phyloP scores from a whole-genome alignment of 2,888 invertebrate genomes.

The Ophion obscuratus region DNA sequence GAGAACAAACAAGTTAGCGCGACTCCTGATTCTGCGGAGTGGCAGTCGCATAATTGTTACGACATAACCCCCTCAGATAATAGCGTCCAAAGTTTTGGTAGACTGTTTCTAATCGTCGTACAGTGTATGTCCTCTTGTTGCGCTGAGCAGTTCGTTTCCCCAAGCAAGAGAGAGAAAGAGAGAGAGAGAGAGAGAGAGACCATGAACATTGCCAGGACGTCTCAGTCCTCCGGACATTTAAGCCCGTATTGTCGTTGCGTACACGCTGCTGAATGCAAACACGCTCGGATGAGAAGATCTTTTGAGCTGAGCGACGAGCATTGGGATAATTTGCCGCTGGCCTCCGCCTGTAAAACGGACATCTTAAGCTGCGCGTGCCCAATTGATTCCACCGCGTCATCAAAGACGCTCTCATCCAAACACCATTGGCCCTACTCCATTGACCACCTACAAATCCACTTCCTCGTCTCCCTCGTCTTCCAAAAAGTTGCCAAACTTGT shows the following conservation, averaged over 20 bases:
- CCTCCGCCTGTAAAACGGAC: neutral
- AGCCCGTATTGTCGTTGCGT: slow-evolving; percentile 83
- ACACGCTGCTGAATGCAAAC: slow-evolving; percentile 71
- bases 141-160: slow-evolving; percentile 78
- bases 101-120: slow-evolving; percentile 76
- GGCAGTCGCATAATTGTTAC: slow-evolving; percentile 83
- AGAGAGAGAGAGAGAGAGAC: slow-evolving; percentile 30
- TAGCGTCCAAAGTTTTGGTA: slow-evolving; percentile 83
- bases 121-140: slow-evolving; percentile 44
- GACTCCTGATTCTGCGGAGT: slow-evolving; percentile 81
- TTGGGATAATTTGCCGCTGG: neutral
- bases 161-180: slow-evolving; percentile 32
- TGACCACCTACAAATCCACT: neutral
- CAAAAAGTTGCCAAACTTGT: too few relatives aligned
- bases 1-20: slow-evolving; percentile 82
- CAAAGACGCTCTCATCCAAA: neutral
- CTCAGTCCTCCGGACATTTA: slow-evolving; percentile 80
- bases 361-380: neutral
- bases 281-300: slow-evolving; percentile 63
- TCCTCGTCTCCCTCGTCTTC: neutral
- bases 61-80: slow-evolving; percentile 83
- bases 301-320: slow-evolving; percentile 41
- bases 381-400: neutral
- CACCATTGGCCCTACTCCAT: neutral
- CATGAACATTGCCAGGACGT: slow-evolving; percentile 69